A percentile compares a stretch with the other conserved stretches of the same genome.
phyloP scores from a whole-genome alignment of 2,113 vertebrate species.

The Hemichromis elongatus region DNA sequence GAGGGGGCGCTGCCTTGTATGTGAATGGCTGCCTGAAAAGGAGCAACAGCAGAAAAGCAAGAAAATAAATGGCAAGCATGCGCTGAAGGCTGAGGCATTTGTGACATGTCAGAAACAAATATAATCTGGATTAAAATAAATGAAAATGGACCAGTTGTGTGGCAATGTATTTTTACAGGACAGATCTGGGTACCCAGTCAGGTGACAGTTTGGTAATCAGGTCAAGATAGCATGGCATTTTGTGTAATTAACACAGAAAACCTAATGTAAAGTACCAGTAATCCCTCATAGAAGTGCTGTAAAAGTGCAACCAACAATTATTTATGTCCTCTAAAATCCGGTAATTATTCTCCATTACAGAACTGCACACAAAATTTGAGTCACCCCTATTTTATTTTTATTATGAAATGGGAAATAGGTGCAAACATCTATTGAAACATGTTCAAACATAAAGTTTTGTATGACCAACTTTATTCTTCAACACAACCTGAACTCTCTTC shows the following conservation, averaged over 20 bases:
- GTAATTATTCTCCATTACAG: background rate
- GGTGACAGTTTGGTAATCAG: background rate
- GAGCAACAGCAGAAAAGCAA: background rate
- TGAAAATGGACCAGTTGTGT: background rate
- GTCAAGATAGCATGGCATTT: background rate
- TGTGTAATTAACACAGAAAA: background rate
- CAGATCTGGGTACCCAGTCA: background rate
- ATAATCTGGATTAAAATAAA: background rate
- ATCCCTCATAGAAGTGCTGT: background rate
- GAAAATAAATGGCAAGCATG: background rate
- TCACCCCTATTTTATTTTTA: background rate
- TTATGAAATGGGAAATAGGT: background rate
- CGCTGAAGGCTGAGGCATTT: background rate
- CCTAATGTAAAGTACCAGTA: background rate
- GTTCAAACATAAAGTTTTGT: background rate
- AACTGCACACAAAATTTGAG: background rate
- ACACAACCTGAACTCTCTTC: background rate
- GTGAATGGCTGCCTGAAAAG: background rate
- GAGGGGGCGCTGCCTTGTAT: background rate
- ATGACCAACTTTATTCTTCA: background rate
- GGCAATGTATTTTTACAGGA: background rate
- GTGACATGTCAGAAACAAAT: background rate
- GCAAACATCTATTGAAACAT: background rate
- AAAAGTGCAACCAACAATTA: background rate
- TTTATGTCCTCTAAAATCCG: background rate